Conservation (phyloP, 2,797 vertebrate species). For the Peromyscus nudipes region DNA sequence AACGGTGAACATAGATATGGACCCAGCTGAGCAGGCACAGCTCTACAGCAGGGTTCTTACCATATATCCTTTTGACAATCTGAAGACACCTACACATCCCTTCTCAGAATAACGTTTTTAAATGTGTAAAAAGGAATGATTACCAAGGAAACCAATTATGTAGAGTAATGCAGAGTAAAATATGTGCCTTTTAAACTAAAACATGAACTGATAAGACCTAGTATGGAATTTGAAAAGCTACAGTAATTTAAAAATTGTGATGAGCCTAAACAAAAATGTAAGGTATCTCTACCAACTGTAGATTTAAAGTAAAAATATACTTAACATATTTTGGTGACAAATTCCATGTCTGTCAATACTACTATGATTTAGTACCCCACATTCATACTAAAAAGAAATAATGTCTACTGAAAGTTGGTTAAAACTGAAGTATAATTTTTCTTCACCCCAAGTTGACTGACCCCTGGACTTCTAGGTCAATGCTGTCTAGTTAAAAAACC, state of each 20-base stretch:
- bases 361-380: background rate
- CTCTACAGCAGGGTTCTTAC: background rate
- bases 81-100: background rate
- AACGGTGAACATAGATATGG: slow-evolving; percentile 3
- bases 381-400: background rate
- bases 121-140: slow-evolving; percentile 18
- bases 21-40: background rate
- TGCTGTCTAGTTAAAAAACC: background rate
- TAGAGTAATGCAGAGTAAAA: slow-evolving; percentile 9
- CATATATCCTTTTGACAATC: background rate
- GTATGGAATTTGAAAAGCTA: background rate
- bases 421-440: background rate
- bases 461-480: background rate
- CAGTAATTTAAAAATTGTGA: slow-evolving; percentile 24
- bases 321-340: slow-evolving; percentile 8
- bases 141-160: slow-evolving; percentile 8
- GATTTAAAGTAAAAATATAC: background rate
- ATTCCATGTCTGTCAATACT: background rate
- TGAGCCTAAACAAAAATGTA: slow-evolving; percentile 18
- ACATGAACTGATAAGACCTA: background rate
- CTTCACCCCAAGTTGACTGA: background rate
- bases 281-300: background rate
- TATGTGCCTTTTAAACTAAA: background rate
- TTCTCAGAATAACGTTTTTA: slow-evolving; percentile 17
- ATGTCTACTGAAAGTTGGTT: background rate